Evolutionary conservation across 2,113 vertebrate species (phyloP).

Genomic region (Grammomys surdaster): DNA sequence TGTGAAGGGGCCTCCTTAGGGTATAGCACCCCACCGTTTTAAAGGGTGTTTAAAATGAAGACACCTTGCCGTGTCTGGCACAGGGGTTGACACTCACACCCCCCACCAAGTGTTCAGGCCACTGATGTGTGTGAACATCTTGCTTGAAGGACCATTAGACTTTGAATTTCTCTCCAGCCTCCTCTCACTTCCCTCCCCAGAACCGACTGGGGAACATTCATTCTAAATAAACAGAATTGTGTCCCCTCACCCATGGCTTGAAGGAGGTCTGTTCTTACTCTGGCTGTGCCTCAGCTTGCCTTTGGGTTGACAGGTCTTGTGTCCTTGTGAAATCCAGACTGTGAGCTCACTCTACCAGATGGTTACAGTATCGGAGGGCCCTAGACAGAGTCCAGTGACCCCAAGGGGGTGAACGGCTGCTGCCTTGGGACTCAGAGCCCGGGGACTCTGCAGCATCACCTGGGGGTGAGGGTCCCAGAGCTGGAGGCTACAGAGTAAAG

Average conservation of each 20-base stretch:
- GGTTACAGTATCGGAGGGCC: too few relatives aligned
- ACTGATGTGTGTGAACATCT: neutral
- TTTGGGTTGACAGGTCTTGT: fast-evolving
- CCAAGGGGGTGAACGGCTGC: neutral
- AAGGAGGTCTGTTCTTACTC: neutral
- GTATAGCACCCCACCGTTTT: too few relatives aligned
- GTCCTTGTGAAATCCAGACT: neutral
- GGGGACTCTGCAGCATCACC: too few relatives aligned
- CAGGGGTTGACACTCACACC: neutral
- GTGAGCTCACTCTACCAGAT: neutral
- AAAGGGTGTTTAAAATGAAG: neutral
- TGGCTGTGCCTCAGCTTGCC: neutral
- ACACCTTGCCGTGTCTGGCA: neutral
- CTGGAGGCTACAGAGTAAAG: fast-evolving
- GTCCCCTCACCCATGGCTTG: too few relatives aligned
- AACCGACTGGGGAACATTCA: neutral
- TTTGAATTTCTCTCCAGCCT: neutral
- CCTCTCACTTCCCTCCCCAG: neutral
- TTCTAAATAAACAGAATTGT: neutral
- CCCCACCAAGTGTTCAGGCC: neutral
- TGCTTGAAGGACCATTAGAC: neutral
- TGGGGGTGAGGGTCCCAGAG: neutral
- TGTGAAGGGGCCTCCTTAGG: neutral
- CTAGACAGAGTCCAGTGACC: neutral
- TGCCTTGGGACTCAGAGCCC: neutral